These are phyloP conservation scores for Saccopteryx leptura DNA, from an alignment of 2,113 vertebrate genomes.

Conservation along the genomic window DNA sequence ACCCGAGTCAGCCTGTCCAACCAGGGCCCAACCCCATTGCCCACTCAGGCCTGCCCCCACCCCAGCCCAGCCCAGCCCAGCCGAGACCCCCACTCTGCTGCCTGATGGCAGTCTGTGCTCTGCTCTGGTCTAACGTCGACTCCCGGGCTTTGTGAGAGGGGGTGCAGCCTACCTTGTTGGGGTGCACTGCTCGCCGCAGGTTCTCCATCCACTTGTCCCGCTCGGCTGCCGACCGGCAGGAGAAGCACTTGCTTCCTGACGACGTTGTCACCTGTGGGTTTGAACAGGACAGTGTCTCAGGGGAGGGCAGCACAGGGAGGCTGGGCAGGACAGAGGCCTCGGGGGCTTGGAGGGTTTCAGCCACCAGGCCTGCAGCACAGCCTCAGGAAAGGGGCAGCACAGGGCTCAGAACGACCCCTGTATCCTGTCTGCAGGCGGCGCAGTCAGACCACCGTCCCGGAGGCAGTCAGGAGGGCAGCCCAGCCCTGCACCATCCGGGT, in stretches of 20 bases:
- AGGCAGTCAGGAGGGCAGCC: background rate
- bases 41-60: rapidly evolving
- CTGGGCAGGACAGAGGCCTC: background rate
- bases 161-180: constrained; percentile 94
- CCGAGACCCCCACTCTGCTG: rapidly evolving
- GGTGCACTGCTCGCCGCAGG: constrained; percentile 97
- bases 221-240: constrained; percentile 97
- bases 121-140: background rate
- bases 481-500: background rate
- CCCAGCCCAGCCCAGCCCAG: too few relatives aligned
- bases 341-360: background rate
- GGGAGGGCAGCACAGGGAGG: background rate
- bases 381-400: background rate
- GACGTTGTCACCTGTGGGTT: constrained; percentile 95
- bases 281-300: constrained; percentile 14
- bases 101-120: rapidly evolving
- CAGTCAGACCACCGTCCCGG: background rate
- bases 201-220: constrained; percentile 99
- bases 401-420: rapidly evolving
- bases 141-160: background rate
- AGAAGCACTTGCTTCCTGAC: constrained; percentile 98
- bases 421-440: background rate
- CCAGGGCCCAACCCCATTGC: background rate
- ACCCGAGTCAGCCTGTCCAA: background rate
- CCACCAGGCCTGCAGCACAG: background rate